Evolutionary conservation across 2,113 vertebrate genomes (phyloP), one percentile per base, ranked within the genome.

Genomic region (Ophiodon elongatus): DNA sequence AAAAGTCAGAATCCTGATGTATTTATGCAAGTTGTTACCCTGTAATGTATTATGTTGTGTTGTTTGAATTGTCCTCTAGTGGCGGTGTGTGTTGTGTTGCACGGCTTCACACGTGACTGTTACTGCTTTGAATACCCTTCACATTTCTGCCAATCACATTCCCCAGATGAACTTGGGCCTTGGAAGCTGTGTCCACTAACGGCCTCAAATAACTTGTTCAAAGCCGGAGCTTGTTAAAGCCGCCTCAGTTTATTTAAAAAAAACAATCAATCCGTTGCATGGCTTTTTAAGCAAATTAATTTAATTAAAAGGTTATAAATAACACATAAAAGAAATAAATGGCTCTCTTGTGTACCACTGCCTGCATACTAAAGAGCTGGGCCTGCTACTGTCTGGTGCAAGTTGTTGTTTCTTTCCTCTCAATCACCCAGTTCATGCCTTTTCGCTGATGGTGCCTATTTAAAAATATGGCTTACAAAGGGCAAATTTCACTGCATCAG

Each of bases 281-380:
- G 15, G 23, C 17, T 37, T 80, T 73, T 85, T 73, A 43, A 65
- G 66, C 52, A 83, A 89, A 88, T 85, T 1, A 60, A 76, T 89
- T 86, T 47, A 83, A 86, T 87, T 62, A 75, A 76, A 43, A 56
- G 17, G 11, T 60, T 83, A 79, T 77, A 80, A 88, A 91, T 47
- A 91, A 68, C 43, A 71, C 77, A 83, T 74, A 50, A 72, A 83
- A 85, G 21, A 72, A 83, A 85, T 33, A 52, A 60, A 65, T 1
- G 2, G 8, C 76, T 85, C 80, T 80, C 35, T 62, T 41, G 72
- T 66, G 67, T 66, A 54, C 50, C 9, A 0, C 5, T 23, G 21
- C 37, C 50, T 60, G 80, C 79, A 74, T 68, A 63, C 73, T 74
- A 80, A 88, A 54, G 63, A 88, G 37, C 37, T 21, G 4, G 4